Evolutionary conservation across 2,888 invertebrate genomes (phyloP), one percentile per base, ranked within the genome.

Genomic region (Clanis bilineata): DNA sequence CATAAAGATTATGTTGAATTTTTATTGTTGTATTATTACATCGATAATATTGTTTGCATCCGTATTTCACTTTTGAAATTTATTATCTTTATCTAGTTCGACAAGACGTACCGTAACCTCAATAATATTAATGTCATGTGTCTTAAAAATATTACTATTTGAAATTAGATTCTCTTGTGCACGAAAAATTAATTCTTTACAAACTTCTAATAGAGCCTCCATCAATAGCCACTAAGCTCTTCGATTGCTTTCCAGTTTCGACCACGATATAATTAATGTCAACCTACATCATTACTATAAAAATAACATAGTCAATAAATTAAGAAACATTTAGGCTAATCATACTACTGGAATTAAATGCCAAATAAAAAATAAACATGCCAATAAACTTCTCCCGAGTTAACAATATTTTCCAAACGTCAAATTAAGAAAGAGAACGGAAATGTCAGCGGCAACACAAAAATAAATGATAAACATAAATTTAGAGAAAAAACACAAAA

Each of bases 361-460:
- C 2, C 47, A 51, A 28, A 28, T 47, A 47, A 32, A 51, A 25
- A 15, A 51, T 32, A 32, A 41, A 41, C 41, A 41, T 36, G 36
- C 47, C 15, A 47, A 47, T 47, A 47, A 47, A 47, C 15, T 23
- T 32, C 18, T 32, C 28, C 32, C 51, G 18, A 18, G 51, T 51
- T 51, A 18, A 51, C 51, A 32, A 32, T 51, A 51, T 28, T 51
- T 7, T 18, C 51, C 18, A 51, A 28, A 51, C 18, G 10, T 51
- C 32, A 51, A 51, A 51, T 51, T 51, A 51, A 51, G 28, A 51
- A 51, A 18, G 28, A 18, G 51, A 51, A 51, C 51, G 51, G 51
- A 51, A 51, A 51, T 51, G 51, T 51, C 51, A 51, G 51, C 51
- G 51, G 32, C 18, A 51, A 21, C 51, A 51, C 51, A 51, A 51